phyloP scores from a whole-genome alignment of 2,888 invertebrate genomes.

The Odontocolon sp. region DNA sequence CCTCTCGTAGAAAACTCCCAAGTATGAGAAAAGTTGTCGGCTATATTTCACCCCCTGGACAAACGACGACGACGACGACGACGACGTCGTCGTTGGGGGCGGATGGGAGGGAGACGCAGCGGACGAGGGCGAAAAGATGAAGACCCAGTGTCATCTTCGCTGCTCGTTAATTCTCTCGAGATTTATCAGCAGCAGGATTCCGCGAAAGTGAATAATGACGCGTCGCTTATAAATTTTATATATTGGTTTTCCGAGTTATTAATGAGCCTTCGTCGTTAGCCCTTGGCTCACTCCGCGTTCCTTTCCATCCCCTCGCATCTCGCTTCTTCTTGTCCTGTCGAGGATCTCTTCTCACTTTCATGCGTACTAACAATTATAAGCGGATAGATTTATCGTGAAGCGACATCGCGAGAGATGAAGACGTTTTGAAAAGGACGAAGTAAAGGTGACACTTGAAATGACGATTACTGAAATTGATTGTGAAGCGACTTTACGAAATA shows the following conservation, averaged over 20 bases:
- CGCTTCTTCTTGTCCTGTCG: background rate
- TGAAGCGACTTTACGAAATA: too few species aligned
- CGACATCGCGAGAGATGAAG: too few species aligned
- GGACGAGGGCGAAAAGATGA: constrained; percentile 64
- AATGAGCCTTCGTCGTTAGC: constrained; percentile 48
- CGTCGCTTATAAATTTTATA: constrained; percentile 73
- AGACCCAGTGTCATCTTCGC: constrained; percentile 77
- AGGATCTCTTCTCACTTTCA: background rate
- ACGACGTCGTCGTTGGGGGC: constrained; percentile 57
- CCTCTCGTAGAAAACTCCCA: constrained; percentile 69
- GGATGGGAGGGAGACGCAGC: constrained; percentile 60
- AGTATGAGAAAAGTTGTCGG: constrained; percentile 78
- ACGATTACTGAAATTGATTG: too few species aligned
- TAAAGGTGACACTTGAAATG: too few species aligned
- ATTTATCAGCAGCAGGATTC: constrained; percentile 74
- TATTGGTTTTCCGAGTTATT: constrained; percentile 70
- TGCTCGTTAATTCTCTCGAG: constrained; percentile 78
- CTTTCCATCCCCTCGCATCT: too few species aligned
- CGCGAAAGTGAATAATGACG: constrained; percentile 72
- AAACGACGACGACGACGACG: constrained; percentile 57
- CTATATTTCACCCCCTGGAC: constrained; percentile 74
- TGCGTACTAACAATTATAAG: background rate
- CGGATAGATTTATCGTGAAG: background rate
- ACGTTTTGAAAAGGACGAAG: too few species aligned
- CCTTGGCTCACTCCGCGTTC: background rate